Percentiles rank a stretch among this genome's conserved stretches.
Evolutionary conservation across 2,797 vertebrate species (phyloP).

Genomic region (Argentina silus): DNA sequence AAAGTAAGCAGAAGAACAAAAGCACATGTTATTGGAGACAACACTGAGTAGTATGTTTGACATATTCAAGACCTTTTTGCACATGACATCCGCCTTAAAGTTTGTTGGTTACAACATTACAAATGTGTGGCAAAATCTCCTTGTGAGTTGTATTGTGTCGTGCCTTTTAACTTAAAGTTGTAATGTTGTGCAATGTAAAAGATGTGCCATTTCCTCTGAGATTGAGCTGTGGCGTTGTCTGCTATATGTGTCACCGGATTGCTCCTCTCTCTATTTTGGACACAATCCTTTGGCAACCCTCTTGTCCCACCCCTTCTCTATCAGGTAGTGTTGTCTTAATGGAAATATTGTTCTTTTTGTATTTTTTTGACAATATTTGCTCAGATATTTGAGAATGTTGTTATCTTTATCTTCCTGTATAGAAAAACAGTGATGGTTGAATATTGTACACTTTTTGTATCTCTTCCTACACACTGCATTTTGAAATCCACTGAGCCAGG

Average conservation of each 20-base stretch:
- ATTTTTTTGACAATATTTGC: slow-evolving; percentile 54
- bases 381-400: slow-evolving; percentile 70
- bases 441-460: slow-evolving; percentile 80
- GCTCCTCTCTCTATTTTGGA: slow-evolving; percentile 53
- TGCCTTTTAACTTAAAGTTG: slow-evolving; percentile 87
- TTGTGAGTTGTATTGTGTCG: slow-evolving; percentile 86
- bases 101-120: slow-evolving; percentile 81
- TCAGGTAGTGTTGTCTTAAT: slow-evolving; percentile 76
- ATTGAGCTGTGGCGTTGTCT: slow-evolving; percentile 56
- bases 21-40: slow-evolving; percentile 73
- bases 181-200: slow-evolving; percentile 65
- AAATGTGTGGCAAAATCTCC: slow-evolving; percentile 82
- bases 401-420: slow-evolving; percentile 74
- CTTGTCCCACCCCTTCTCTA: slow-evolving; percentile 55
- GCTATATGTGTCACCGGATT: slow-evolving; percentile 60
- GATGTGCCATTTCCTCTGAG: slow-evolving; percentile 54
- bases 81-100: slow-evolving; percentile 93
- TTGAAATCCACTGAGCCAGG: slow-evolving; percentile 76
- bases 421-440: slow-evolving; percentile 74
- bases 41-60: slow-evolving; percentile 47
- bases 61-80: slow-evolving; percentile 80
- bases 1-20: slow-evolving; percentile 58
- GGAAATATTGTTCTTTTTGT: slow-evolving; percentile 52
- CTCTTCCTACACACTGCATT: slow-evolving; percentile 79
- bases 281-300: slow-evolving; percentile 59